Conservation (phyloP, 2,113 vertebrate genomes). For the Sula dactylatra region DNA sequence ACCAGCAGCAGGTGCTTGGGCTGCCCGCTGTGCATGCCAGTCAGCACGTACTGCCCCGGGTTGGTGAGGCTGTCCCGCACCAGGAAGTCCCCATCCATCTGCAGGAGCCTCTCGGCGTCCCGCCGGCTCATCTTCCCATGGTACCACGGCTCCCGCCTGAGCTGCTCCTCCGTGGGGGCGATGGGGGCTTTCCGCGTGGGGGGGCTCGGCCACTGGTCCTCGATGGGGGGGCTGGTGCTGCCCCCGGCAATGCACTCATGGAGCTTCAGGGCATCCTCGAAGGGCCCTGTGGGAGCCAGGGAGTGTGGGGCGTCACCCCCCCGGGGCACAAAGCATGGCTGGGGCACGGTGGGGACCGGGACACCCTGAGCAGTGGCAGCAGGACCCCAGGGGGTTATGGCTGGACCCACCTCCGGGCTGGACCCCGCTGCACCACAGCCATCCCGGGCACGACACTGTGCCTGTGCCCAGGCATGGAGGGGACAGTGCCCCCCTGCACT, state of each 20-base stretch:
- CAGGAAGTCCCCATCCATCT: slow-evolving; percentile 90
- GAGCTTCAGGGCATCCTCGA: slow-evolving; percentile 92
- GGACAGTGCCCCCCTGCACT: background rate
- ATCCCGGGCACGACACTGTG: rapidly evolving
- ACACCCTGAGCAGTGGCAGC: rapidly evolving
- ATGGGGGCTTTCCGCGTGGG: slow-evolving; percentile 86
- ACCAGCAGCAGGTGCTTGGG: slow-evolving; percentile 95
- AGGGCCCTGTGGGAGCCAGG: slow-evolving; percentile 78
- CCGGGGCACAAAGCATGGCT: rapidly evolving
- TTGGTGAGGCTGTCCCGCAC: slow-evolving; percentile 94
- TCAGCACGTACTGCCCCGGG: slow-evolving; percentile 94
- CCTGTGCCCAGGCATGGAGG: background rate
- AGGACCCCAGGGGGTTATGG: no score
- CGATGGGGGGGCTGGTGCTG: slow-evolving; percentile 36
- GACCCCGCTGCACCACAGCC: rapidly evolving
- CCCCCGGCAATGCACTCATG: slow-evolving; percentile 73
- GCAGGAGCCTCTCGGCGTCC: slow-evolving; percentile 88
- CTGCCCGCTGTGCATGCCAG: slow-evolving; percentile 90
- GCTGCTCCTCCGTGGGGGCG: slow-evolving; percentile 92
- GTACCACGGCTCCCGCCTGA: slow-evolving; percentile 90
- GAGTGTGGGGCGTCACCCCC: rapidly evolving
- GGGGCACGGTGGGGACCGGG: background rate
- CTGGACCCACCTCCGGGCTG: background rate
- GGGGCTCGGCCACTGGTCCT: slow-evolving; percentile 92
- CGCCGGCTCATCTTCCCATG: slow-evolving; percentile 92